Evolutionary conservation across 1,140 invertebrate species (phyloP), one percentile per base, ranked within the genome.

Genomic region (Ladona fulva): DNA sequence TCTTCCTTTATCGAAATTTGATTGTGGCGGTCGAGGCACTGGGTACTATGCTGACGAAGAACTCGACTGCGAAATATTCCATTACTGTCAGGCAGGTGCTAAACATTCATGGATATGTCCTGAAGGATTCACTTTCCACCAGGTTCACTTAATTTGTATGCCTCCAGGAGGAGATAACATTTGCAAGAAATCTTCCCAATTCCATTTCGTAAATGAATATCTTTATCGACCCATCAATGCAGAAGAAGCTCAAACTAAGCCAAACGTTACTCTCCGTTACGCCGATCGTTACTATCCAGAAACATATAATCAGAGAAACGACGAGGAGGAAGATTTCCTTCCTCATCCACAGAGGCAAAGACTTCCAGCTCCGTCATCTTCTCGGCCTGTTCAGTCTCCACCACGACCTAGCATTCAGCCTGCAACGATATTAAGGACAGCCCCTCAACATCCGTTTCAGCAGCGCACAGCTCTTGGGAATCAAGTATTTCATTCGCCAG

Each of bases 41-140:
- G 95, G 95, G 22, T 97, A 97, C 86, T 97, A 97, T 83, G 95
- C 95, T 24, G 95, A 97, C 82, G 93, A 95, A 81, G 92, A 92
- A 76, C 89, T 97, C 25, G 90, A 92, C 81, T 97, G 95, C 82
- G 94, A 96, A 84, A 94, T 96, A 0, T 97, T 97, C 90, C 95
- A 97, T 84, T 97, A 97, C 84, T 97, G 95, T 83, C 94, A 96
- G 82, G 94, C 95, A 78, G 94, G 91, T 80, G 93, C 93, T 16
- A 93, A 92, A 81, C 95, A 96, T 83, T 96, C 94, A 0, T 97
- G 95, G 95, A 93, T 96, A 80, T 97, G 95, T 82, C 95, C 95
- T 0, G 93, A 95, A 81, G 93, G 94, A 80, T 96, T 96, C 82
- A 92, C 93, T 74, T 97, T 97, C 90, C 95, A 97, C 82, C 94